These are phyloP conservation scores for Acronicta aceris DNA, from an alignment of 2,888 invertebrate genomes.

Conservation along the genomic window DNA sequence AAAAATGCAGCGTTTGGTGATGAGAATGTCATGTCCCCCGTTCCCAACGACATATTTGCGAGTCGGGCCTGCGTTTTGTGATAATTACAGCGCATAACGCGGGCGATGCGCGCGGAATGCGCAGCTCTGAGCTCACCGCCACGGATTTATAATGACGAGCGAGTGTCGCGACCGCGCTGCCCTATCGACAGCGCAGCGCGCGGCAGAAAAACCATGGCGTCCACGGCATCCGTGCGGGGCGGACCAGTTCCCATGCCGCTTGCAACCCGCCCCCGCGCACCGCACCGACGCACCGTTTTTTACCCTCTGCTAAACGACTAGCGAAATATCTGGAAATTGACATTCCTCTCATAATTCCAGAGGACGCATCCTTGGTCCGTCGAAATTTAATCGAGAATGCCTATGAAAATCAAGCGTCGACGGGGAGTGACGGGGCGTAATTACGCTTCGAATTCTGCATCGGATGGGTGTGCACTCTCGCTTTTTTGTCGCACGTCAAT, in stretches of 20 bases:
- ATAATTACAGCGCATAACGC: slow-evolving; percentile 88
- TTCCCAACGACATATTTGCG: slow-evolving; percentile 88
- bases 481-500: slow-evolving; percentile 88
- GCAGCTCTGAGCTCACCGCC: slow-evolving; percentile 86
- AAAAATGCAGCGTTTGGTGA: slow-evolving; percentile 86
- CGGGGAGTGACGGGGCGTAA: slow-evolving; percentile 77
- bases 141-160: slow-evolving; percentile 85
- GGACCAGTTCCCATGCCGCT: slow-evolving; percentile 78
- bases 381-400: slow-evolving; percentile 83
- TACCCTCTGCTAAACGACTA: slow-evolving; percentile 80
- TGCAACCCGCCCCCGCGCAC: slow-evolving; percentile 36
- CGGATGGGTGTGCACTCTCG: slow-evolving; percentile 83
- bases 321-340: slow-evolving; percentile 87
- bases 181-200: slow-evolving; percentile 75
- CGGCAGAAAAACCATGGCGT: slow-evolving; percentile 78
- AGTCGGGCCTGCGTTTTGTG: slow-evolving; percentile 86
- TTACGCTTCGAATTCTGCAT: slow-evolving; percentile 80
- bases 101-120: slow-evolving; percentile 82
- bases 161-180: slow-evolving; percentile 79
- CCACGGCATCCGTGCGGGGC: slow-evolving; percentile 76
- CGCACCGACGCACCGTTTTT: slow-evolving; percentile 72
- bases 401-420: slow-evolving; percentile 75
- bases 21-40: slow-evolving; percentile 89
- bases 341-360: slow-evolving; percentile 86
- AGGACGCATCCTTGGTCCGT: slow-evolving; percentile 83